A percentile compares a stretch with the other conserved stretches of the same genome.
These are phyloP conservation scores for Xylocampa areola DNA, from an alignment of 2,888 invertebrate species.

Conservation along the genomic window DNA sequence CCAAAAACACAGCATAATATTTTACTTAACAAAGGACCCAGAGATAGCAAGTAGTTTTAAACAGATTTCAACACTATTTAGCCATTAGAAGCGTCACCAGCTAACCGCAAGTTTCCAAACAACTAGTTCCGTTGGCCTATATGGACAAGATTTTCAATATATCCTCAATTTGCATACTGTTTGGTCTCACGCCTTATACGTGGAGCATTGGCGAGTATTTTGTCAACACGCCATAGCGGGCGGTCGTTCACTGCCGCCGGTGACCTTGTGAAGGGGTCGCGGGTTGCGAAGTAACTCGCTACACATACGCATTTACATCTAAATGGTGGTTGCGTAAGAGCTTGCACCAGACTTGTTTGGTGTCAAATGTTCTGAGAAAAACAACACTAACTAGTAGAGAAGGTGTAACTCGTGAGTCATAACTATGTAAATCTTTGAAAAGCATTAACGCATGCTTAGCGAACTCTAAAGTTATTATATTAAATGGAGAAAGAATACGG, in stretches of 20 bases:
- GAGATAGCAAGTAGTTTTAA: too few relatives aligned
- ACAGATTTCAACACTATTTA: constrained; percentile 1
- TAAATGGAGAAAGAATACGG: too few relatives aligned
- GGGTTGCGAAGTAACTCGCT: constrained; percentile 6
- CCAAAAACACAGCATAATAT: too few relatives aligned
- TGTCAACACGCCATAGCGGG: constrained; percentile 5
- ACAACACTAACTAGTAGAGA: neutral
- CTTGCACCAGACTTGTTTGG: constrained; percentile 30
- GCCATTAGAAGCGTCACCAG: constrained; percentile 1
- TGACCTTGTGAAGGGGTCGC: constrained; percentile 6
- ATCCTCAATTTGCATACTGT: constrained; percentile 24
- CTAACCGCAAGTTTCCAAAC: neutral
- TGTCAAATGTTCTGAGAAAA: neutral
- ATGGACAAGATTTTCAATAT: constrained; percentile 5
- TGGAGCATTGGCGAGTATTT: constrained; percentile 7
- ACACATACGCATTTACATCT: constrained; percentile 45
- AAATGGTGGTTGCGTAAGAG: constrained; percentile 40
- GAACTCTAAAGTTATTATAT: too few relatives aligned
- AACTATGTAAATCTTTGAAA: too few relatives aligned
- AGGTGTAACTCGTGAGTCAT: too few relatives aligned
- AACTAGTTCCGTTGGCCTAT: neutral
- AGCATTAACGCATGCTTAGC: too few relatives aligned
- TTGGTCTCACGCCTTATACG: constrained; percentile 24
- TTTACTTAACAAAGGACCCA: too few relatives aligned
- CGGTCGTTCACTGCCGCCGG: constrained; percentile 9